Conservation (phyloP, 2,113 vertebrate genomes). For the Pelusios castaneus region DNA sequence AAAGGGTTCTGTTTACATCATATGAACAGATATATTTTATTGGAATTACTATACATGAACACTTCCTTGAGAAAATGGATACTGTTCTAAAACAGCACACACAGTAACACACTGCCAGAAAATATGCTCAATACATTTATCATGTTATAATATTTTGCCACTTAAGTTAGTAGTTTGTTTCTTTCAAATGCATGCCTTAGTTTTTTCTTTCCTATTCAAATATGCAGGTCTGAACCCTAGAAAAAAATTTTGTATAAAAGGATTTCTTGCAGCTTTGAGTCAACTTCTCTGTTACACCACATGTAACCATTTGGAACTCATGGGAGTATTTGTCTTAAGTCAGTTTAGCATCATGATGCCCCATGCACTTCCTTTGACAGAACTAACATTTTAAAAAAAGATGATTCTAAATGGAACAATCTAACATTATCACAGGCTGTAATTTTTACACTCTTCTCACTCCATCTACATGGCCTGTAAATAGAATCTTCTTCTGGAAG, state of each 20-base stretch:
- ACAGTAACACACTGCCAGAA: neutral
- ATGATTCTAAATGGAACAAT: neutral
- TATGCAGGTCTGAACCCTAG: neutral
- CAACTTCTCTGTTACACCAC: neutral
- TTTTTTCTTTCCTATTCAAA: neutral
- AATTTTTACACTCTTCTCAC: neutral
- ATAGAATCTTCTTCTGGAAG: neutral
- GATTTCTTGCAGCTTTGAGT: neutral
- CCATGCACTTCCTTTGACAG: neutral
- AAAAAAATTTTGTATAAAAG: neutral
- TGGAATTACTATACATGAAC: neutral
- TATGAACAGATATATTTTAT: neutral
- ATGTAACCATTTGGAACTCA: accelerated
- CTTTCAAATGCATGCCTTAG: neutral
- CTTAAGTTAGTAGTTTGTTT: neutral
- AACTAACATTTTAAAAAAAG: neutral
- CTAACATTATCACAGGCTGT: neutral
- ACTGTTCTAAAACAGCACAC: neutral
- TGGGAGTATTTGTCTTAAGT: neutral
- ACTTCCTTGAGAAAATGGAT: neutral
- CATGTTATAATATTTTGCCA: neutral
- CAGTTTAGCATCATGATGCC: neutral
- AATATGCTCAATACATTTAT: neutral
- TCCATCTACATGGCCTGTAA: neutral
- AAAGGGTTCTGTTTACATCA: neutral